A percentile compares a stretch with the other conserved stretches of the same genome.
Evolutionary conservation across 2,113 vertebrate species (phyloP).

Genomic region (Euleptes europaea): DNA sequence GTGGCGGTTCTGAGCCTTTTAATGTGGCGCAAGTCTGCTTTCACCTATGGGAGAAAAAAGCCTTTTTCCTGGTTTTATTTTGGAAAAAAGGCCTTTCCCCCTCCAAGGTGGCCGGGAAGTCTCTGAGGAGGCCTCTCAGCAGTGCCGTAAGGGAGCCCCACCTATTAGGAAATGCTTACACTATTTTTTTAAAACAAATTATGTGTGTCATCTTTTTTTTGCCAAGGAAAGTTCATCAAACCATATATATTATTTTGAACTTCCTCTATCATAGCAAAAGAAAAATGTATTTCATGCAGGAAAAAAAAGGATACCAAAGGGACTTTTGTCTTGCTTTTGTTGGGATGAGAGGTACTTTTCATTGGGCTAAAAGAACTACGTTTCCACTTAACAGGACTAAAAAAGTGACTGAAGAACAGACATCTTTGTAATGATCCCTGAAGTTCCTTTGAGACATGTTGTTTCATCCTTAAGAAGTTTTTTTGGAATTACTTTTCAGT

Average conservation of each 20-base stretch:
- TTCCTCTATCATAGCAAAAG: slow-evolving; percentile 14
- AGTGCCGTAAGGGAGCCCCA: neutral
- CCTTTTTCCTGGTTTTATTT: too few species aligned
- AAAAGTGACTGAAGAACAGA: slow-evolving; percentile 54
- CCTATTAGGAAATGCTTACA: neutral
- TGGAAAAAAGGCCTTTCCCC: too few species aligned
- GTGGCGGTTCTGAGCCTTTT: too few species aligned
- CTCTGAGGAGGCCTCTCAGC: too few species aligned
- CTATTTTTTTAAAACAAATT: neutral
- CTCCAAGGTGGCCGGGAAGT: too few species aligned
- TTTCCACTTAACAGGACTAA: slow-evolving; percentile 29
- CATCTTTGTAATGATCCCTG: slow-evolving; percentile 41
- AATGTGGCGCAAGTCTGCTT: too few species aligned
- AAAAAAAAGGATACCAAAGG: slow-evolving; percentile 11
- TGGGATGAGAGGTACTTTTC: slow-evolving; percentile 40
- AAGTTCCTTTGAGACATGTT: slow-evolving; percentile 26
- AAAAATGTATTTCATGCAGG: neutral
- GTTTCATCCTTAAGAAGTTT: slow-evolving; percentile 48
- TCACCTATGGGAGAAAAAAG: too few species aligned
- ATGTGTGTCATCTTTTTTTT: neutral
- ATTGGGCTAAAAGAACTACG: slow-evolving; percentile 43
- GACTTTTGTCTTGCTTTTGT: slow-evolving; percentile 52
- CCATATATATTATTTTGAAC: slow-evolving; percentile 15
- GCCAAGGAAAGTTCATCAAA: slow-evolving; percentile 7
- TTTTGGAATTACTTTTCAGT: slow-evolving; percentile 33